phyloP scores from a whole-genome alignment of 30 jellyfish, hydroid and myxozoan genomes.

The Phacellophora camtschatica region DNA sequence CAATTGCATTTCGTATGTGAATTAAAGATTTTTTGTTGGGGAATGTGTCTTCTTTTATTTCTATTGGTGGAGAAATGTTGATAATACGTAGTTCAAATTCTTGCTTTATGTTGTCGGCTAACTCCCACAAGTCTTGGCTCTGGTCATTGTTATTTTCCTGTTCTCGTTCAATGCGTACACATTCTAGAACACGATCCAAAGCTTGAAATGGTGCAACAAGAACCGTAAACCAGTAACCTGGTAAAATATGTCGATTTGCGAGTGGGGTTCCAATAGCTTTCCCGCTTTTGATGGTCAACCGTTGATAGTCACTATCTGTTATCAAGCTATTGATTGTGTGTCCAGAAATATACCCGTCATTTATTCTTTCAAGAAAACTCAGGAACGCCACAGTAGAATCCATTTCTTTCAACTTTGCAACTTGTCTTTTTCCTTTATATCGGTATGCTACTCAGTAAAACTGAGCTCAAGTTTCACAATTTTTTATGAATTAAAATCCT shows the following conservation, averaged over 20 bases:
- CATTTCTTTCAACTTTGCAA: no score
- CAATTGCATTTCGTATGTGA: conserved; percentile 59
- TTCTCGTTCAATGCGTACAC: conserved; percentile 66
- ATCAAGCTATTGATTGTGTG: conserved; percentile 72
- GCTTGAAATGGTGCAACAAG: conserved; percentile 89
- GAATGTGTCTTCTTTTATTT: conserved; percentile 33
- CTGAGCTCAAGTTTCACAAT: no score
- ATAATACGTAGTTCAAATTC: conserved; percentile 45
- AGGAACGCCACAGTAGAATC: conserved; percentile 47
- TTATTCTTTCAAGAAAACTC: conserved; percentile 71
- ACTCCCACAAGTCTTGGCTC: conserved; percentile 41
- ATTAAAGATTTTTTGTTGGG: conserved; percentile 70
- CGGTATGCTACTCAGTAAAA: no score
- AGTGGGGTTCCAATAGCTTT: conserved; percentile 90
- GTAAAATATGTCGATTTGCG: conserved; percentile 80
- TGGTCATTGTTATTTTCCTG: background rate
- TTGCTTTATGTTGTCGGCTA: conserved; percentile 33
- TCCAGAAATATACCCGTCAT: conserved; percentile 86
- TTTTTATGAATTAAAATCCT: no score
- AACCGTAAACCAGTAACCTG: conserved; percentile 95
- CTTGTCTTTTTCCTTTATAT: no score
- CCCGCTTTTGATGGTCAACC: conserved; percentile 73
- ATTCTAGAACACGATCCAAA: conserved; percentile 68
- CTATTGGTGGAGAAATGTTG: conserved; percentile 27
- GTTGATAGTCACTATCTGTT: conserved; percentile 77